A percentile compares a stretch with the other conserved stretches of the same genome.
These are phyloP conservation scores for Epinephelus cyanopodus DNA, from an alignment of 2,113 vertebrate species.

Conservation along the genomic window DNA sequence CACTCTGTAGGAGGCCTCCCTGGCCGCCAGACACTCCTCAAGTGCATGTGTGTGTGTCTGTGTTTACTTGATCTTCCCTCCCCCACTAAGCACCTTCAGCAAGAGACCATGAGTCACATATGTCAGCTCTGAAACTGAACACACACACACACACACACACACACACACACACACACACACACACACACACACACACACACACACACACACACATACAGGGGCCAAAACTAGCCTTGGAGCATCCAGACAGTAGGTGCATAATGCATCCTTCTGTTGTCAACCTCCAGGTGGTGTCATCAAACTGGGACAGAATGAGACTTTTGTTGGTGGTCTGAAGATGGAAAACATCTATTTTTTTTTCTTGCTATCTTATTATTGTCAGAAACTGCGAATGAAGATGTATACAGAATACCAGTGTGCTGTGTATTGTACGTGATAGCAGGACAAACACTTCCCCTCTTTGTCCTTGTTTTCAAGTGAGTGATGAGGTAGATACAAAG, in stretches of 20 bases:
- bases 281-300: slow-evolving; percentile 4
- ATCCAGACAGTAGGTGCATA: not conserved
- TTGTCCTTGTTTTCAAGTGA: not conserved
- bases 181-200: slow-evolving; percentile 25
- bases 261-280: slow-evolving; percentile 10
- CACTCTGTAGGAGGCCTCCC: slow-evolving; percentile 54
- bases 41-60: slow-evolving; percentile 27
- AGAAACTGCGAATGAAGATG: not conserved
- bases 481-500: slow-evolving; percentile 5
- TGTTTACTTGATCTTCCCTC: slow-evolving; percentile 58
- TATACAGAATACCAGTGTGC: not conserved
- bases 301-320: slow-evolving; percentile 4
- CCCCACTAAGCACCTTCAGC: slow-evolving; percentile 50
- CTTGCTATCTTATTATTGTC: not conserved
- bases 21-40: slow-evolving; percentile 51
- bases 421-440: not conserved
- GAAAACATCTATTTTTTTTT: not conserved
- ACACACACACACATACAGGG: slow-evolving; percentile 3
- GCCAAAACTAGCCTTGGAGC: not conserved
- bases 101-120: slow-evolving; percentile 45
- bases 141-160: slow-evolving; percentile 25
- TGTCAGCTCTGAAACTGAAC: slow-evolving; percentile 25
- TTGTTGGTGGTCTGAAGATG: slow-evolving; percentile 10
- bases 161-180: no score
- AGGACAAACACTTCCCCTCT: not conserved